phyloP scores from a whole-genome alignment of 2,888 invertebrate genomes.

The Sepiola atlantica region DNA sequence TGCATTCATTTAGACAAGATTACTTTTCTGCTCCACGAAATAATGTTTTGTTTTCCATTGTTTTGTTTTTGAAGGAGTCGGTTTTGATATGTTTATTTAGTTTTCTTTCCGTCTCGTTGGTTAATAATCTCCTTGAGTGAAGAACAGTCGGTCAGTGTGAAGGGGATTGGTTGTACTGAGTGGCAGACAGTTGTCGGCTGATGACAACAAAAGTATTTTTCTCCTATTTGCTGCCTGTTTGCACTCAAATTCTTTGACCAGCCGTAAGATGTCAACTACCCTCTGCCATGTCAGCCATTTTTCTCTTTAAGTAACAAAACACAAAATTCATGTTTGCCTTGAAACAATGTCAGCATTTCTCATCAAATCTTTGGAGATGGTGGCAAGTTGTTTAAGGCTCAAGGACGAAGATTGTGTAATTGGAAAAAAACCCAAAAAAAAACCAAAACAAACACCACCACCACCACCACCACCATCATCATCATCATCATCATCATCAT shows the following conservation, averaged over 20 bases:
- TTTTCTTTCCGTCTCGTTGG: neutral
- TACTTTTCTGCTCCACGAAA: neutral
- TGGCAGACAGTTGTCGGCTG: neutral
- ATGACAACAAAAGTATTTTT: neutral
- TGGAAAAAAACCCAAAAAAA: no score
- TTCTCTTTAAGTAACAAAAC: neutral
- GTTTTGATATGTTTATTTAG: neutral
- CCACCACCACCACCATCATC: no score
- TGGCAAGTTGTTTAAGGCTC: no score
- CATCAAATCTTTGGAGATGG: no score
- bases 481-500: no score
- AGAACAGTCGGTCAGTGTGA: neutral
- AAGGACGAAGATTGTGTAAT: no score
- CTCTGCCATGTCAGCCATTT: neutral
- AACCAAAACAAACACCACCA: no score
- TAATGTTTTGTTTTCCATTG: neutral
- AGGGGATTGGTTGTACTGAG: neutral
- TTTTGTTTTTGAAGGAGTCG: neutral
- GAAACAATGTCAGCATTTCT: no score
- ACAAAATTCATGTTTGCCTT: no score
- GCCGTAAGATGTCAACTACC: neutral
- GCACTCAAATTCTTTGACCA: neutral
- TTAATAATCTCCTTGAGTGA: neutral
- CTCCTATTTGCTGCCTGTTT: neutral
- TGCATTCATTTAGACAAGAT: neutral